These are phyloP conservation scores for Epizoanthus ramosus DNA, from an alignment of 92 coral and sea anemone species.

Conservation along the genomic window DNA sequence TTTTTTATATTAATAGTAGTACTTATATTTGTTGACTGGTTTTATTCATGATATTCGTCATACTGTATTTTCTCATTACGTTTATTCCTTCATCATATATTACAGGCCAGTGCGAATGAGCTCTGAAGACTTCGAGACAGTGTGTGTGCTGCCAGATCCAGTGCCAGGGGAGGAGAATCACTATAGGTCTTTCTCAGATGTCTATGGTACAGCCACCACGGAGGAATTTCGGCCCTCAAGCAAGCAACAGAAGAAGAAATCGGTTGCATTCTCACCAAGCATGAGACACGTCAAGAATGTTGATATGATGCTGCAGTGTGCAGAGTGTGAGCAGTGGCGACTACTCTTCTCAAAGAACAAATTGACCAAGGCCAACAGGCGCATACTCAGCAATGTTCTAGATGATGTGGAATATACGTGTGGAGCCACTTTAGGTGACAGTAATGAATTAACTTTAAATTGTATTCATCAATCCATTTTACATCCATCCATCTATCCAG, in stretches of 20 bases:
- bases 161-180: slow-evolving; percentile 41
- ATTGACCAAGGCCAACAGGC: slow-evolving; percentile 9
- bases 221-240: slow-evolving; percentile 34
- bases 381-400: no score
- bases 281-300: slow-evolving; percentile 24
- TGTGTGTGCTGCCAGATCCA: slow-evolving; percentile 32
- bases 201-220: slow-evolving; percentile 7
- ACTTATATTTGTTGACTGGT: no score
- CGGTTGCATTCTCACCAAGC: slow-evolving; percentile 29
- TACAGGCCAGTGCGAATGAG: slow-evolving; percentile 23
- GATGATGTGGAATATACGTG: no score
- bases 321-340: slow-evolving; percentile 43
- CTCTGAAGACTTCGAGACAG: slow-evolving; percentile 23
- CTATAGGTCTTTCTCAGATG: slow-evolving; percentile 26
- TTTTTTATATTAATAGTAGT: no score
- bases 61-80: no score
- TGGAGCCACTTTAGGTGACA: not conserved
- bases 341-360: slow-evolving; percentile 37
- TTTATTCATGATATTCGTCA: no score
- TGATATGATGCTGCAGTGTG: slow-evolving; percentile 35
- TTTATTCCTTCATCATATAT: no score
- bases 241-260: slow-evolving; percentile 2
- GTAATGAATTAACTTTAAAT: no score
- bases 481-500: no score
- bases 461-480: no score